Evolutionary conservation across 2,113 vertebrate species (phyloP).

Genomic region (Amphiprion ocellaris): DNA sequence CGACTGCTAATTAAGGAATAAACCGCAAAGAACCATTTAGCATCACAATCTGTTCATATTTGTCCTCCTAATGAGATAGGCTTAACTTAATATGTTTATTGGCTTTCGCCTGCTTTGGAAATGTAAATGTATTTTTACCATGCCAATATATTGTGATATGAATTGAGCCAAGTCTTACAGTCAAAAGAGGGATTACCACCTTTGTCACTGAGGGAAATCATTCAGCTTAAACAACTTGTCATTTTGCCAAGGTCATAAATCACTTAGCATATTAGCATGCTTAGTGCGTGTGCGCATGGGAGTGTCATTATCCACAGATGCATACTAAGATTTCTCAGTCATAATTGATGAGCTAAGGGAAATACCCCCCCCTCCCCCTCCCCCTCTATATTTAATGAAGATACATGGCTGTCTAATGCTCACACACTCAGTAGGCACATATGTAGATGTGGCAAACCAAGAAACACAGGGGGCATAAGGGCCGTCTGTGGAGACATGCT

Average conservation of each 20-base stretch:
- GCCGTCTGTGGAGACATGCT: conserved; percentile 19
- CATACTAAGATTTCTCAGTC: conserved; percentile 57
- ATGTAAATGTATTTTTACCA: conserved; percentile 45
- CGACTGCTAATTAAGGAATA: conserved; percentile 31
- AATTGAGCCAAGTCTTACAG: conserved; percentile 61
- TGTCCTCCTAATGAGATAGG: conserved; percentile 53
- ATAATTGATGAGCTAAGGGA: conserved; percentile 67
- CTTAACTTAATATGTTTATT: conserved; percentile 62
- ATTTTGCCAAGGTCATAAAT: conserved; percentile 73
- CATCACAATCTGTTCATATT: conserved; percentile 45
- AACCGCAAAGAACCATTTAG: conserved; percentile 41
- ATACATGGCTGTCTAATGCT: conserved; percentile 38
- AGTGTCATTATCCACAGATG: conserved; percentile 55
- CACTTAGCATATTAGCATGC: conserved; percentile 63
- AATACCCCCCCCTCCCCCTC: conserved; percentile 26
- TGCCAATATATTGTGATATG: conserved; percentile 61
- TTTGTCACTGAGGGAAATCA: conserved; percentile 71
- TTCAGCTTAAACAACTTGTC: conserved; percentile 70
- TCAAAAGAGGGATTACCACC: conserved; percentile 73
- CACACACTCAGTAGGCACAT: neutral
- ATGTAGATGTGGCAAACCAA: conserved; percentile 6
- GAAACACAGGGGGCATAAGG: conserved; percentile 11
- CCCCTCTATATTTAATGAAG: conserved; percentile 63
- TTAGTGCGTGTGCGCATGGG: conserved; percentile 16
- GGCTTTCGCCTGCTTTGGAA: conserved; percentile 34